phyloP scores from a whole-genome alignment of 2,797 vertebrate species.

The Alauda arvensis region DNA sequence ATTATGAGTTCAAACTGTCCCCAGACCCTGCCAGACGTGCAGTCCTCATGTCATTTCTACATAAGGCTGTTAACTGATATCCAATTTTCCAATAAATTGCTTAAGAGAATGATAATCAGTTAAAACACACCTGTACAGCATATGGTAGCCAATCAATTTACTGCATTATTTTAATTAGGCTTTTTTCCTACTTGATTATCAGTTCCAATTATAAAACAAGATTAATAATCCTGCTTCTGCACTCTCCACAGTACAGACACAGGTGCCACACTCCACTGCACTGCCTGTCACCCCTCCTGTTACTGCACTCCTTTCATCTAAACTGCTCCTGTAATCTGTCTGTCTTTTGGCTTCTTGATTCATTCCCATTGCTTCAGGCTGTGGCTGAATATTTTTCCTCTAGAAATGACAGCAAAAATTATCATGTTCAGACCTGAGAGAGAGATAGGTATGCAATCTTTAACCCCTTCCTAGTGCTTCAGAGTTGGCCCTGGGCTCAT shows the following conservation, averaged over 20 bases:
- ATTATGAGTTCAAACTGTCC: constrained; percentile 7
- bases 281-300: neutral
- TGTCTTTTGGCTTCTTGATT: neutral
- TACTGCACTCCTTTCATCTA: neutral
- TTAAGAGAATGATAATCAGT: constrained; percentile 39
- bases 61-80: constrained; percentile 46
- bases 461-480: neutral
- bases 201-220: constrained; percentile 7
- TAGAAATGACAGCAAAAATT: neutral
- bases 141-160: constrained; percentile 47
- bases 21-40: neutral
- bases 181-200: constrained; percentile 10
- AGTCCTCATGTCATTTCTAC: constrained; percentile 1
- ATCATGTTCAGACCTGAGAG: constrained; percentile 3
- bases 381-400: constrained; percentile 1
- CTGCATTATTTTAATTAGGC: constrained; percentile 49
- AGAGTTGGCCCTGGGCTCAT: neutral
- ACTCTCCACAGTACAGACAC: neutral
- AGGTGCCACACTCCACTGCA: neutral
- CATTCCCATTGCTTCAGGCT: neutral
- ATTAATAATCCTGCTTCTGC: constrained; percentile 16
- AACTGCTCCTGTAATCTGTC: neutral
- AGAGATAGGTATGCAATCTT: neutral
- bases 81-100: constrained; percentile 56
- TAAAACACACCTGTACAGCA: constrained; percentile 55